Conservation (phyloP, 2,888 invertebrate genomes). For the Sinohyriopsis cumingii region DNA sequence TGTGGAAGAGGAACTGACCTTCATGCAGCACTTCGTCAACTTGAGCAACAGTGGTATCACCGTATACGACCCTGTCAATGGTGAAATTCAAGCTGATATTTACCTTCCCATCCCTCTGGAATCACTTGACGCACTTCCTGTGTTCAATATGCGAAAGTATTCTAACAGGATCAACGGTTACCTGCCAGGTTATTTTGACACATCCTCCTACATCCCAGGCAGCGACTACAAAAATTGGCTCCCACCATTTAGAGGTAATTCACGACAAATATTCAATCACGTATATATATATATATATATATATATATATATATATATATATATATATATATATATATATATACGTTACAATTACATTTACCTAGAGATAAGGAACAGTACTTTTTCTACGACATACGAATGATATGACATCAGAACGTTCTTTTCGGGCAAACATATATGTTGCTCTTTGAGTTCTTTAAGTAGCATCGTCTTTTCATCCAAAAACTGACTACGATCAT, state of each 20-base stretch:
- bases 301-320: too few relatives aligned
- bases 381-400: too few relatives aligned
- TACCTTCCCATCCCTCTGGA: slow-evolving; percentile 33
- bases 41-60: slow-evolving; percentile 26
- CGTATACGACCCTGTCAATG: slow-evolving; percentile 36
- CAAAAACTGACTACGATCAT: too few relatives aligned
- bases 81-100: slow-evolving; percentile 42
- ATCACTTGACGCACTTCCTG: slow-evolving; percentile 33
- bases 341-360: background rate
- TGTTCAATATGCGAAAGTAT: slow-evolving; percentile 22
- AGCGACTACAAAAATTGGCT: slow-evolving; percentile 84
- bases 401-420: too few relatives aligned
- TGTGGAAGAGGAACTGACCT: slow-evolving; percentile 33
- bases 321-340: too few relatives aligned
- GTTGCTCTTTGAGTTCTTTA: too few relatives aligned
- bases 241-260: slow-evolving; percentile 88
- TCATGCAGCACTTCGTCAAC: slow-evolving; percentile 20
- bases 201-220: slow-evolving; percentile 76
- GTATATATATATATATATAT: too few relatives aligned
- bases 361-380: too few relatives aligned
- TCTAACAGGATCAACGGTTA: slow-evolving; percentile 21
- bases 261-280: background rate
- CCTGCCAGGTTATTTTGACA: slow-evolving; percentile 20
- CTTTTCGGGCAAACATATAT: too few relatives aligned
- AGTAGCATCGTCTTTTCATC: too few relatives aligned